phyloP scores from a whole-genome alignment of 1,140 invertebrate species.

The Zaprionus taronus region DNA sequence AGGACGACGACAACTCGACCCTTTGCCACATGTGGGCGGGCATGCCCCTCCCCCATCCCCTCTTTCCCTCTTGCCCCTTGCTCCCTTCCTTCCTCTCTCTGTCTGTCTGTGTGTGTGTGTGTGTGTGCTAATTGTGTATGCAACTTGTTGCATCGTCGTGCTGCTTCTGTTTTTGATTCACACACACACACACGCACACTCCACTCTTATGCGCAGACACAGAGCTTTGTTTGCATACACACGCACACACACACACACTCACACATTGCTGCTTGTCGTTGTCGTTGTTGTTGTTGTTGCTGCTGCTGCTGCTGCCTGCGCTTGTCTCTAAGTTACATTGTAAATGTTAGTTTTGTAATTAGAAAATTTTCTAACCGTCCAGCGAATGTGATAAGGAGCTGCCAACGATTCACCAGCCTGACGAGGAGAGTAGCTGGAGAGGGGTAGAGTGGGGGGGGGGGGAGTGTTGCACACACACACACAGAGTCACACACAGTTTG shows the following conservation, averaged over 20 bases:
- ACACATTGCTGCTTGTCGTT: neutral
- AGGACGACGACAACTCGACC: conserved; percentile 8
- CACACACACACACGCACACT: conserved; percentile 6
- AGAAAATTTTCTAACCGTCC: conserved; percentile 76
- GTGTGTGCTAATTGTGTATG: conserved; percentile 76
- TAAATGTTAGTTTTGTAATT: conserved; percentile 83
- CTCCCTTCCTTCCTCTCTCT: neutral
- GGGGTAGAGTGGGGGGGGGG: neutral
- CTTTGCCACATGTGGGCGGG: conserved; percentile 20
- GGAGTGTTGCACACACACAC: neutral
- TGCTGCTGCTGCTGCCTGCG: neutral
- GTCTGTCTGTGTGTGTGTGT: neutral
- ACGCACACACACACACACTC: conserved; percentile 32
- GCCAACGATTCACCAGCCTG: conserved; percentile 13
- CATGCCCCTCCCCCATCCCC: no score
- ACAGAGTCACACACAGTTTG: conserved; percentile 33
- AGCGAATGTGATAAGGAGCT: conserved; percentile 45
- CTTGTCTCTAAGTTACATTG: conserved; percentile 74
- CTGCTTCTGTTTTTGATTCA: conserved; percentile 39
- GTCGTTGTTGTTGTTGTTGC: no score
- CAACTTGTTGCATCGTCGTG: conserved; percentile 73
- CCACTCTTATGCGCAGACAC: conserved; percentile 12
- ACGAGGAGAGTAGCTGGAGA: neutral
- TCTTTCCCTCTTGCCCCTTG: neutral
- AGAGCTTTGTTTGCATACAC: conserved; percentile 45